Evolutionary conservation across 2,797 vertebrate species (phyloP).

Genomic region (Etheostoma perlongum): DNA sequence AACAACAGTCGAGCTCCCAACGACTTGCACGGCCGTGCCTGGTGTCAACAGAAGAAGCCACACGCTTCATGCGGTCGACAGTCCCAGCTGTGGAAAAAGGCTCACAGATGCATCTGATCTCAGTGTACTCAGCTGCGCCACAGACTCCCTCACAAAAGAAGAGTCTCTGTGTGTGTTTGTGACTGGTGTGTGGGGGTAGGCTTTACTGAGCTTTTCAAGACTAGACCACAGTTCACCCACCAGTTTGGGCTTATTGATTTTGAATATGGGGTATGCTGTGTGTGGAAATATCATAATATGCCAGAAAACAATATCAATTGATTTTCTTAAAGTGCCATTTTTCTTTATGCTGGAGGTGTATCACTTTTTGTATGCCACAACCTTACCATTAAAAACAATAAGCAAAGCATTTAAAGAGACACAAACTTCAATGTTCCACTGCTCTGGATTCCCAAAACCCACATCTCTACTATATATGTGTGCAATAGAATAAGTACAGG

Average conservation of each 20-base stretch:
- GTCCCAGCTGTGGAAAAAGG: constrained; percentile 68
- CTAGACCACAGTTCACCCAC: constrained; percentile 29
- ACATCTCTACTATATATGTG: background rate
- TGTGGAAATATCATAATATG: background rate
- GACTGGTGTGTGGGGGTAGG: constrained; percentile 6
- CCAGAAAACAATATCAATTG: background rate
- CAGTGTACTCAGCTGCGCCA: constrained; percentile 70
- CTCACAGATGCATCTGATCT: constrained; percentile 64
- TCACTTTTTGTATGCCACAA: background rate
- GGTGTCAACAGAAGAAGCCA: constrained; percentile 63
- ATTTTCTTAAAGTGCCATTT: background rate
- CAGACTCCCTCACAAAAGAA: constrained; percentile 50
- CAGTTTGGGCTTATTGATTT: constrained; percentile 43
- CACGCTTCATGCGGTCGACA: constrained; percentile 61
- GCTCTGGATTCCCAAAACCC: background rate
- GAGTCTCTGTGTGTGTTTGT: constrained; percentile 29
- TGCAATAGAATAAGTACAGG: background rate
- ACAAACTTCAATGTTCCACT: background rate
- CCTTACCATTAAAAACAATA: background rate
- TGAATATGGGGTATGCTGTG: background rate
- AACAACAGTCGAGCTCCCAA: constrained; percentile 37
- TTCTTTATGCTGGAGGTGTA: constrained; percentile 1
- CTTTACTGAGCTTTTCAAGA: constrained; percentile 48
- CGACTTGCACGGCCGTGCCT: constrained; percentile 39
- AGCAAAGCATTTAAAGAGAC: background rate